These are phyloP conservation scores for Acipenser transmontanus DNA, from an alignment of 2,797 vertebrate species.

Conservation along the genomic window DNA sequence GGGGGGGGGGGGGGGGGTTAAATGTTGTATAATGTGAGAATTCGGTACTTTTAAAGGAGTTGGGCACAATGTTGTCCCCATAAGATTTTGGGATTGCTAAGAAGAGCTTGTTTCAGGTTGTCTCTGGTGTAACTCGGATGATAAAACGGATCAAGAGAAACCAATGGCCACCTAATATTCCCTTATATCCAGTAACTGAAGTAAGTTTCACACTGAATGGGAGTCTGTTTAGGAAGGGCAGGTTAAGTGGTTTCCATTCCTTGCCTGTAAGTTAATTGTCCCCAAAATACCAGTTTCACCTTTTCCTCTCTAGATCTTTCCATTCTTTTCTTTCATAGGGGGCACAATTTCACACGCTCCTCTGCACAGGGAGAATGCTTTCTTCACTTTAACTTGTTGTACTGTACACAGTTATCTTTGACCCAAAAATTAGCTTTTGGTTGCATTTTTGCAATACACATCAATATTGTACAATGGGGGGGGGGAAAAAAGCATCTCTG, in stretches of 20 bases:
- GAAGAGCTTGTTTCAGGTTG: background rate
- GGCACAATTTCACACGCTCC: background rate
- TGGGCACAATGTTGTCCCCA: no score
- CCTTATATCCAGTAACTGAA: conserved; percentile 23
- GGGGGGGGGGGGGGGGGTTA: no score
- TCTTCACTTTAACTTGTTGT: no score
- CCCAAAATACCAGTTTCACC: background rate
- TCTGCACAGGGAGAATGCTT: no score
- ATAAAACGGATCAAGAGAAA: conserved; percentile 26
- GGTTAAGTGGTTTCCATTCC: background rate
- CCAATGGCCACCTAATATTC: conserved; percentile 43
- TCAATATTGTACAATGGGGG: no score
- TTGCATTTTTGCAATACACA: no score
- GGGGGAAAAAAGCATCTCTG: no score
- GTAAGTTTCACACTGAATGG: conserved; percentile 29
- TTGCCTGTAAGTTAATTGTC: background rate
- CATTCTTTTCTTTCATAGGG: background rate
- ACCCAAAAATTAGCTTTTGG: no score
- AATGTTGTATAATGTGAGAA: background rate
- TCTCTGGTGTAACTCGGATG: background rate
- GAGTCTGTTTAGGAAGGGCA: background rate
- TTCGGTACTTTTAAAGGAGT: no score
- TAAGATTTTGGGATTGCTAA: background rate
- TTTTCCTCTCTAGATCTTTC: no score
- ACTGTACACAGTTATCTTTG: no score